phyloP scores from a whole-genome alignment of 2,113 vertebrate species.

The Mastomys coucha region DNA sequence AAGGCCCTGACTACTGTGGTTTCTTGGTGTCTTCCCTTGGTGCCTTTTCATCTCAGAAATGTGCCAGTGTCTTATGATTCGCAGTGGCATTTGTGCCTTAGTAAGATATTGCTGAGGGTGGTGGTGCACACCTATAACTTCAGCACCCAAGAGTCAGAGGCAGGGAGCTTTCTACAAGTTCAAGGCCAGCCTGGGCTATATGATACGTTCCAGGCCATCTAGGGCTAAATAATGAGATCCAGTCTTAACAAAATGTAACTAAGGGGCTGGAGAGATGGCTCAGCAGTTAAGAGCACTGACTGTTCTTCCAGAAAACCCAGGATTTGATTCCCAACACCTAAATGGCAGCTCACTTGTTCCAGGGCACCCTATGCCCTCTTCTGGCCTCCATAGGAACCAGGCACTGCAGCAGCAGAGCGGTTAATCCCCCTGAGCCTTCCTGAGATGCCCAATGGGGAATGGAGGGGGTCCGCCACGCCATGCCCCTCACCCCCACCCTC shows the following conservation, averaged over 20 bases:
- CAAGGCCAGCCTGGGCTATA: not conserved
- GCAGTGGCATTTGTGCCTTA: not conserved
- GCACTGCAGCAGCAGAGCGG: not conserved
- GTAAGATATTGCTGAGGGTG: not conserved
- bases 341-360: not conserved
- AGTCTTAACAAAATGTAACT: not conserved
- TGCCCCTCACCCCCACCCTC: too few relatives aligned
- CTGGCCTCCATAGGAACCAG: not conserved
- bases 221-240: not conserved
- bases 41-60: not conserved
- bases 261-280: too few relatives aligned
- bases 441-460: not conserved
- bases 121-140: rapidly evolving
- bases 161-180: not conserved
- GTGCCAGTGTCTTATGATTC: rapidly evolving
- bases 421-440: not conserved
- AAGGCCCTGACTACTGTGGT: not conserved
- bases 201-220: not conserved
- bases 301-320: not conserved
- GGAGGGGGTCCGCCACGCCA: not conserved
- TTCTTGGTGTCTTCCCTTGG: not conserved
- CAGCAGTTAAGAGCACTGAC: not conserved
- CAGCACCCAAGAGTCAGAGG: not conserved
- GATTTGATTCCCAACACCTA: too few relatives aligned
- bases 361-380: not conserved